Evolutionary conservation across 2,113 vertebrate species (phyloP).

Genomic region (Ptilonorhynchus violaceus): DNA sequence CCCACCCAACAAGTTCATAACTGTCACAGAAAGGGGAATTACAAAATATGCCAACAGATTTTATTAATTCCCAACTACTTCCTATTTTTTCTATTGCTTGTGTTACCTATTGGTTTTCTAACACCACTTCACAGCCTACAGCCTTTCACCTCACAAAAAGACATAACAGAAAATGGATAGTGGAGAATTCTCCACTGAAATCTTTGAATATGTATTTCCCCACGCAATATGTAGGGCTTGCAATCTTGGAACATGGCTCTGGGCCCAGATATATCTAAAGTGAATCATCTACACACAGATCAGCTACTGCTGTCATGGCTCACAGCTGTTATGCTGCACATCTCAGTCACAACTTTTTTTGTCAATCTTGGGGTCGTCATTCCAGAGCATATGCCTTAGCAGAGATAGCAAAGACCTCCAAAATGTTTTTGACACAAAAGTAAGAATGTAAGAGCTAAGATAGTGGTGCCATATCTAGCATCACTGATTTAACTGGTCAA

Average conservation of each 20-base stretch:
- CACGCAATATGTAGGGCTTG: not conserved
- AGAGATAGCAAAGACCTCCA: not conserved
- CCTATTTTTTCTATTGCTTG: not conserved
- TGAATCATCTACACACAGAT: not conserved
- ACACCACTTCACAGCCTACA: not conserved
- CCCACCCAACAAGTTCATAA: not conserved
- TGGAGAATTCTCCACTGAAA: not conserved
- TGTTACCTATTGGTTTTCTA: not conserved
- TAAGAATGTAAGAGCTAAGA: not conserved
- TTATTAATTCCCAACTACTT: not conserved
- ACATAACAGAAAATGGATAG: not conserved
- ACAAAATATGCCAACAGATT: not conserved
- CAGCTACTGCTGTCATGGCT: not conserved
- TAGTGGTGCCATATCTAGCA: not conserved
- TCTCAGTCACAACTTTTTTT: not conserved
- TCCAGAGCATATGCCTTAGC: not conserved
- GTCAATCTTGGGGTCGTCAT: not conserved
- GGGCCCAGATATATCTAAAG: not conserved
- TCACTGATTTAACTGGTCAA: not conserved
- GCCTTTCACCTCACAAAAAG: not conserved
- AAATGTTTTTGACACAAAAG: not conserved
- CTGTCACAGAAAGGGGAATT: not conserved
- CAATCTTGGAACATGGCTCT: not conserved
- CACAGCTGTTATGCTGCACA: not conserved
- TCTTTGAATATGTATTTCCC: fast-evolving